These are phyloP conservation scores for Cerastis leucographa DNA, from an alignment of 2,888 invertebrate genomes.

Conservation along the genomic window DNA sequence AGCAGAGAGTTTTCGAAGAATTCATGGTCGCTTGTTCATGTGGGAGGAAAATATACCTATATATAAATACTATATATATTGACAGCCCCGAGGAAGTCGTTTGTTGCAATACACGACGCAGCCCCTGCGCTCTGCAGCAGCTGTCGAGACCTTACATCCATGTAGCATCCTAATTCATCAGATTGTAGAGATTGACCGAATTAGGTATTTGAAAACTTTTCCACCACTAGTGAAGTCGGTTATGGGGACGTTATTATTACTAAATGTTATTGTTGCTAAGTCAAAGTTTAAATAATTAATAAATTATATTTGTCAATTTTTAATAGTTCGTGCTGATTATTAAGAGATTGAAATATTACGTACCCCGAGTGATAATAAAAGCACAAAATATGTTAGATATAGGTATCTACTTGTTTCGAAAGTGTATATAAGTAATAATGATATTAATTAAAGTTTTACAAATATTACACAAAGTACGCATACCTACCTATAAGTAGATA, in stretches of 20 bases:
- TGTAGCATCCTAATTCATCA: constrained; percentile 50
- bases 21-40: constrained; percentile 63
- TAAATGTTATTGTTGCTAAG: constrained; percentile 67
- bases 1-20: constrained; percentile 63
- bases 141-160: constrained; percentile 35
- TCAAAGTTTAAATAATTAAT: constrained; percentile 62
- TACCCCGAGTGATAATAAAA: constrained; percentile 75
- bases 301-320: constrained; percentile 70
- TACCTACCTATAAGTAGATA: constrained; percentile 72
- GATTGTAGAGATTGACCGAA: constrained; percentile 64
- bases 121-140: constrained; percentile 44
- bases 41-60: constrained; percentile 56
- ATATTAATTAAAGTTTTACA: constrained; percentile 68
- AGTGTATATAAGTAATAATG: constrained; percentile 67
- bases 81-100: constrained; percentile 54
- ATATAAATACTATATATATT: constrained; percentile 58
- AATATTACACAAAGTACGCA: constrained; percentile 63
- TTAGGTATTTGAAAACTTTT: constrained; percentile 58
- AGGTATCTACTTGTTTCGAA: constrained; percentile 66
- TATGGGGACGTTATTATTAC: constrained; percentile 60
- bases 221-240: constrained; percentile 46
- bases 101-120: constrained; percentile 50
- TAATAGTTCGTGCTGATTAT: constrained; percentile 63
- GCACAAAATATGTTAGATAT: constrained; percentile 74
- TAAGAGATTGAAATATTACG: constrained; percentile 64